Evolutionary conservation across 2,797 vertebrate species (phyloP).

Genomic region (Pyrocephalus nanus): DNA sequence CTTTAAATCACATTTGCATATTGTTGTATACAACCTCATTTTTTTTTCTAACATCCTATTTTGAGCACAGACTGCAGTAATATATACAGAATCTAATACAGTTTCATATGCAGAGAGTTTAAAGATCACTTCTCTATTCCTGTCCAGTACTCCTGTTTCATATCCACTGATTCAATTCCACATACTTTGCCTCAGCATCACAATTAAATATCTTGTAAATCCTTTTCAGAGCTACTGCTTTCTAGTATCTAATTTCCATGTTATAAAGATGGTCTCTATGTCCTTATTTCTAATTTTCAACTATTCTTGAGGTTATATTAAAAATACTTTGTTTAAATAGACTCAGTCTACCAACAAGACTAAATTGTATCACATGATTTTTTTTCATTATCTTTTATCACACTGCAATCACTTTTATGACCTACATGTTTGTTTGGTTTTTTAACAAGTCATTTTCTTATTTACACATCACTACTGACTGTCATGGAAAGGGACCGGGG

Average conservation of each 20-base stretch:
- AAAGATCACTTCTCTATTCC: neutral
- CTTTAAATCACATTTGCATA: neutral
- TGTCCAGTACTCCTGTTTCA: neutral
- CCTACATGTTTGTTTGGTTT: neutral
- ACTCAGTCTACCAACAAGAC: neutral
- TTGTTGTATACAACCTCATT: neutral
- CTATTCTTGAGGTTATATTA: neutral
- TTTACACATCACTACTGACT: neutral
- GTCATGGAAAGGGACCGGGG: neutral
- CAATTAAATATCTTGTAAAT: neutral
- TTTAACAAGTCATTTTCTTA: neutral
- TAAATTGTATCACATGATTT: neutral
- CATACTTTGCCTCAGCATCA: neutral
- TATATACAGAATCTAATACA: neutral
- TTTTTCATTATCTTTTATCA: neutral
- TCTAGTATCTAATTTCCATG: neutral
- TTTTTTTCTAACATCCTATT: neutral
- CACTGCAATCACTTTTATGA: neutral
- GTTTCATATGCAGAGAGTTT: neutral
- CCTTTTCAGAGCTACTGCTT: neutral
- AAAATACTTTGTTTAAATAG: neutral
- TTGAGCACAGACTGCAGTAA: neutral
- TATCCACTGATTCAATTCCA: neutral
- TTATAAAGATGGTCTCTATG: neutral
- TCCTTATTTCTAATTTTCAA: neutral